phyloP scores from a whole-genome alignment of 2,888 invertebrate species.

The Rambutsinella grinnellia region DNA sequence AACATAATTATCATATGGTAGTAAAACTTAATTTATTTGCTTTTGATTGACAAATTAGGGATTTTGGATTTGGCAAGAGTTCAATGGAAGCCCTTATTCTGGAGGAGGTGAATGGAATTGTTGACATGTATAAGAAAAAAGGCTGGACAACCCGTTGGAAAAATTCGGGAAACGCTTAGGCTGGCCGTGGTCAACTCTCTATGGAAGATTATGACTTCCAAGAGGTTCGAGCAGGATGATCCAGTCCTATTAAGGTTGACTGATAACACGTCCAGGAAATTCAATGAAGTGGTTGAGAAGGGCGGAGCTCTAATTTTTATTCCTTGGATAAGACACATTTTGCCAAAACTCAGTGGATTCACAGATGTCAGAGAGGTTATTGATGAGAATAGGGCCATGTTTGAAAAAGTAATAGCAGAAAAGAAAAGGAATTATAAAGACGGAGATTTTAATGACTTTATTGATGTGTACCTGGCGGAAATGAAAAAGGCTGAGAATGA shows the following conservation, averaged over 20 bases:
- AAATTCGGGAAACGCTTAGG: slow-evolving; percentile 7
- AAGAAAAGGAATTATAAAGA: slow-evolving; percentile 17
- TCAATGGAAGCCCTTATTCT: slow-evolving; percentile 16
- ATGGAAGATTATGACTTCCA: slow-evolving; percentile 14
- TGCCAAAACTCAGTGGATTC: slow-evolving; percentile 25
- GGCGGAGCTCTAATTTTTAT: slow-evolving; percentile 10
- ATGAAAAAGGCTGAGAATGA: slow-evolving; percentile 23
- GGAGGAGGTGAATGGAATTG: slow-evolving; percentile 19
- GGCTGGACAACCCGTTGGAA: slow-evolving; percentile 3
- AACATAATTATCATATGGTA: too few species aligned
- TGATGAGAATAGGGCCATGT: slow-evolving; percentile 4
- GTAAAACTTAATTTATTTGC: too few species aligned
- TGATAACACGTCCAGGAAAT: slow-evolving; percentile 15
- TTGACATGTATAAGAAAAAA: neutral
- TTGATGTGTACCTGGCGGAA: slow-evolving; percentile 29
- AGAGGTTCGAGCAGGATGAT: slow-evolving; percentile 15
- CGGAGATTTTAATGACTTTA: slow-evolving; percentile 37
- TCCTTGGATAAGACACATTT: slow-evolving; percentile 29
- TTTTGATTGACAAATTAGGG: slow-evolving; percentile 16
- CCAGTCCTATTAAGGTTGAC: neutral
- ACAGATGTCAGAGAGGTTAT: slow-evolving; percentile 12
- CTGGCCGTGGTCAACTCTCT: slow-evolving; percentile 32
- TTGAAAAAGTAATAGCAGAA: slow-evolving; percentile 15
- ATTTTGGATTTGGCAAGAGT: slow-evolving; percentile 33
- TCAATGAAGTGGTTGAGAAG: neutral